Conservation (phyloP, 2,113 vertebrate species). For the Tonatia bakeri region DNA sequence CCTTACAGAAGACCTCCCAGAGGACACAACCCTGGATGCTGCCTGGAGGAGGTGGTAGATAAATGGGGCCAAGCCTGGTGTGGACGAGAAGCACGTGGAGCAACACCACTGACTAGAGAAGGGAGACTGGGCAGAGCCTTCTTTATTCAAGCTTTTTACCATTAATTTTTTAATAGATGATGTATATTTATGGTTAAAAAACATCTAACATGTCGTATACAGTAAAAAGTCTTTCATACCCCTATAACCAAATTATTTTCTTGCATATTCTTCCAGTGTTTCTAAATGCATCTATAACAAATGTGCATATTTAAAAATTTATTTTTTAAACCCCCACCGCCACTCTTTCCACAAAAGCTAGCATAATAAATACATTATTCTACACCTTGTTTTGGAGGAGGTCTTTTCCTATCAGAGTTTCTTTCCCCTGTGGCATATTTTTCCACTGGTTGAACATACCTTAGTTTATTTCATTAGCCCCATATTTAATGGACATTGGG, state of each 20-base stretch:
- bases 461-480: neutral
- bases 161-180: neutral
- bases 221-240: neutral
- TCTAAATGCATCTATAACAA: neutral
- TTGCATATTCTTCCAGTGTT: neutral
- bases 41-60: neutral
- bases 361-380: neutral
- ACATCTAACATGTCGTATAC: neutral
- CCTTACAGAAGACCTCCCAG: neutral
- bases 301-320: neutral
- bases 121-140: neutral
- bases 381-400: neutral
- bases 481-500: neutral
- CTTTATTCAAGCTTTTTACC: neutral
- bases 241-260: neutral
- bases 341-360: neutral
- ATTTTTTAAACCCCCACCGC: neutral
- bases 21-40: neutral
- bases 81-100: neutral
- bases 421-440: neutral
- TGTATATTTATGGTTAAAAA: neutral
- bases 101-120: neutral
- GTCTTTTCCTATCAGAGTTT: neutral
- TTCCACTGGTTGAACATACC: neutral
- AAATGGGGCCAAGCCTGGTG: neutral